Base-by-base conservation (phyloP, 2,888 invertebrate genomes). In the Athalia rosae region DNA sequence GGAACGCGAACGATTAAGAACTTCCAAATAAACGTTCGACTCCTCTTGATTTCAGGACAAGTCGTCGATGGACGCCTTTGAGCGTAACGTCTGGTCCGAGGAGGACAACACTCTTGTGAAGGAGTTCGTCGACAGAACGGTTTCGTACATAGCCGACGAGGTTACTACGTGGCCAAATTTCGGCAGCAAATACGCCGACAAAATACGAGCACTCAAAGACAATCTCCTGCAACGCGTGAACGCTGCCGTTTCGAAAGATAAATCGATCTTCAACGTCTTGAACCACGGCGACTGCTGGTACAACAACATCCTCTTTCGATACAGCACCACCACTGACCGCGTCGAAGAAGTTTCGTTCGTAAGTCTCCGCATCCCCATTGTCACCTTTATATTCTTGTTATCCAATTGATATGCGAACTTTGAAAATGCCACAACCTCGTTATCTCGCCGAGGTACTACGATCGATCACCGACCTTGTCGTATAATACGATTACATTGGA, bases 281-380 rank as follows among this genome's bases (percentile, higher is more conserved):
- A 62, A 71, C 61, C 77, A 77, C 50, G 77, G 77, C 58, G n/a
- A 61, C 13, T 69, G 67, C 41, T 77, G 77, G 77, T 77, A 71
- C 53, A 73, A 73, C 43, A 77, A 77, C 28, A 4, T 77, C 41
- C 9, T 71, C 13, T 77, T 77, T 47, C 59, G 69, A 11, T 77
- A 77, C 56, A 53, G 45, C 53, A 61, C 28, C 41, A 59, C 71
- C 13, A 48, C 67, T 6, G 50, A 15, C 8, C 47, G 15, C 4
- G 69, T 73, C 53, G n/a, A 62, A 15, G 77, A 77, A n/a, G 61
- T 73, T 9, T 59, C 62, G 53, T 73, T 77, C 45, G 77, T 77
- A n/a, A 77, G 77, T 73, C 43, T 48, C 41, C 4, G 11, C 4
- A 6, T 48, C 50, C 5, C 48, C n/a, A n/a, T 73, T 73, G 11